Evolutionary conservation across 2,888 invertebrate species (phyloP), one percentile per base, ranked within the genome.

Genomic region (Drosophila diplacantha): DNA sequence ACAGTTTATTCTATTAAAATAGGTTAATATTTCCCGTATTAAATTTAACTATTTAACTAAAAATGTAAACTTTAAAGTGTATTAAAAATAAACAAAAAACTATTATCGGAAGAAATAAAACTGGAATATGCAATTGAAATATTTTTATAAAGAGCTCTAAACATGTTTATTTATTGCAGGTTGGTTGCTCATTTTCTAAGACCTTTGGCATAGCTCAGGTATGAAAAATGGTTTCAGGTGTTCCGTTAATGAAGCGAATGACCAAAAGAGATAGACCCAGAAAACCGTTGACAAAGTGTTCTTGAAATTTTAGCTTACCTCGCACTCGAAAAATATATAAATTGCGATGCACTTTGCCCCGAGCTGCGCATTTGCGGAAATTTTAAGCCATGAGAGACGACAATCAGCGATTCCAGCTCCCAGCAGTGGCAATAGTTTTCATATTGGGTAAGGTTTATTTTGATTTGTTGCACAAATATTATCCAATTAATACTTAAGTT

Each of bases 251-350:
- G 60, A 72, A 69, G 54, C 24, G 32, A 61, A 54, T 44, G 22
- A 31, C 58, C 58, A 37, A 31, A 44, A 61, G 29, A 39, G 44
- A 35, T 12, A 56, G 59, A 52, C 38, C 38, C 46, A 65, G 35
- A 71, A 72, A 63, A 32, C 24, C 14, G 46, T 32, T 32, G 34
- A 57, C 39, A 9, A 34, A 59, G 54, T 24, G 54, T 60, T 49
- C 63, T 55, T 61, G 60, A 70, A 56, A 38, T 58, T 63, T 77
- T 81, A 72, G 78, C 83, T 83, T 75, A 67, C 47, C 29, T 8
- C 32, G 81, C 83, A 69, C 35, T 22, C 12, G 18, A 57, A 70
- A 68, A 72, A 81, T 68, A 83, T 68, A 83, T 83, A 83, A 74
- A 83, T 73, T 68, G 52, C 52, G 29, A 51, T 63, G 18, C 32